A percentile compares a stretch with the other conserved stretches of the same genome.
Evolutionary conservation across 2,888 invertebrate genomes (phyloP).

Genomic region (Caenorhabditis panamensis): DNA sequence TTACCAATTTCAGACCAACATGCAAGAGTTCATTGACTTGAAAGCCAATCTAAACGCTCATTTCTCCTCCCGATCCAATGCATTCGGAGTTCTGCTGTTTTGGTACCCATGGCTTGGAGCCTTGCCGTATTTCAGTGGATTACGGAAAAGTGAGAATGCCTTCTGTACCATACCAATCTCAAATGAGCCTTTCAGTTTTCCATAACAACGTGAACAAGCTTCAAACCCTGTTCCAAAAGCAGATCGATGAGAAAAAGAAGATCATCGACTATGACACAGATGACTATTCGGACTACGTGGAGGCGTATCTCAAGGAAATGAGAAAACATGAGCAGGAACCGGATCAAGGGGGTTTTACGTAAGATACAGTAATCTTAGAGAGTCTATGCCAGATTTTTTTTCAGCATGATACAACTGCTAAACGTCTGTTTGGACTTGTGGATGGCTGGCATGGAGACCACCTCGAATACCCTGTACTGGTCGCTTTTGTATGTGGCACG

Average conservation of each 20-base stretch:
- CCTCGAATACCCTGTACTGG: slow-evolving; percentile 68
- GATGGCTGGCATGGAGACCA: slow-evolving; percentile 72
- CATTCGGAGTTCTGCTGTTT: slow-evolving; percentile 22
- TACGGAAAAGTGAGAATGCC: too few relatives aligned
- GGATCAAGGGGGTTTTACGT: slow-evolving; percentile 44
- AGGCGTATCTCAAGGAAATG: slow-evolving; percentile 59
- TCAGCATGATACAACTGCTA: too few relatives aligned
- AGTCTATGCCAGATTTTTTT: too few relatives aligned
- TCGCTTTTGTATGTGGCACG: slow-evolving; percentile 57
- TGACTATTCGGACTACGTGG: slow-evolving; percentile 53
- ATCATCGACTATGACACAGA: slow-evolving; percentile 55
- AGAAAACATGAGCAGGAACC: slow-evolving; percentile 45
- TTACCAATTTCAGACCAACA: slow-evolving; percentile 29
- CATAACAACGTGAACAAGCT: slow-evolving; percentile 1
- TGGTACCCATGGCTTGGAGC: slow-evolving; percentile 43
- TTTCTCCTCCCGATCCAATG: slow-evolving; percentile 25
- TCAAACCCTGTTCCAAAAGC: slow-evolving; percentile 23
- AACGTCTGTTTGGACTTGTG: slow-evolving; percentile 61
- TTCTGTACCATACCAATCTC: too few relatives aligned
- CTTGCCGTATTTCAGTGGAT: slow-evolving; percentile 22
- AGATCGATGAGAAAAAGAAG: slow-evolving; percentile 48
- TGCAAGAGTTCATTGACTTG: slow-evolving; percentile 33
- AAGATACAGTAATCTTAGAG: slow-evolving; percentile 15
- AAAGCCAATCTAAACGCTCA: slow-evolving; percentile 31
- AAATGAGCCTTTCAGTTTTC: slow-evolving; percentile 18